phyloP scores from a whole-genome alignment of 2,113 vertebrate species.

The Microcebus griseorufus region DNA sequence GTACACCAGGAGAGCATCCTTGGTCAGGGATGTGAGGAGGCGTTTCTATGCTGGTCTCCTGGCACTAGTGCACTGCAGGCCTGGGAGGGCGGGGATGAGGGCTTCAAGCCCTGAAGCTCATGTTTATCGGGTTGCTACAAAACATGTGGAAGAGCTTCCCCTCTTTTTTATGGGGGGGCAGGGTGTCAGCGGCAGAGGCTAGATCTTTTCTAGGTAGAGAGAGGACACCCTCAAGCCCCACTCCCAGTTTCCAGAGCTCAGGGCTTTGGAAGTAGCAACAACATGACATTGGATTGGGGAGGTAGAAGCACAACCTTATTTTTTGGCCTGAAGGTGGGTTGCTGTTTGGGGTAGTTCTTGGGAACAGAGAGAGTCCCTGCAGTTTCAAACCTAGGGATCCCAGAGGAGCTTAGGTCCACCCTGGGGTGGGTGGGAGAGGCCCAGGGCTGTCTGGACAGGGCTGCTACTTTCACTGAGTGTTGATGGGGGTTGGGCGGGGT shows the following conservation, averaged over 20 bases:
- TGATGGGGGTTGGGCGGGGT: too few species aligned
- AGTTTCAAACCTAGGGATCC: not conserved
- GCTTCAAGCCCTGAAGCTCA: too few species aligned
- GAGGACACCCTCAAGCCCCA: not conserved
- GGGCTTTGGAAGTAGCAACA: too few species aligned
- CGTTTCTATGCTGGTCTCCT: too few species aligned
- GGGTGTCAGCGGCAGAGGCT: not conserved
- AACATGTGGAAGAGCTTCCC: not conserved
- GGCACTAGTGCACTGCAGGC: too few species aligned
- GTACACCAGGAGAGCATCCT: too few species aligned
- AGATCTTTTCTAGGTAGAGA: not conserved
- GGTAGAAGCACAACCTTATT: conserved; percentile 18
- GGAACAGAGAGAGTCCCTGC: not conserved
- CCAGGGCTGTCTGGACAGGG: not conserved
- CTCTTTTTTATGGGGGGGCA: too few species aligned
- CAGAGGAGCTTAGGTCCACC: not conserved
- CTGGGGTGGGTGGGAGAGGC: not conserved
- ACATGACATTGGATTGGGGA: not conserved
- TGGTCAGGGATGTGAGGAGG: too few species aligned
- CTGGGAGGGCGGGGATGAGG: too few species aligned
- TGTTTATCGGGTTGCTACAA: too few species aligned
- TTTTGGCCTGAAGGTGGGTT: conserved; percentile 22
- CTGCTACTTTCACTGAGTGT: not conserved
- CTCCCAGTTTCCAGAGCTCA: not conserved
- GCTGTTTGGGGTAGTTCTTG: not conserved